Conservation (phyloP, 2,113 vertebrate species). For the Colaptes auratus region DNA sequence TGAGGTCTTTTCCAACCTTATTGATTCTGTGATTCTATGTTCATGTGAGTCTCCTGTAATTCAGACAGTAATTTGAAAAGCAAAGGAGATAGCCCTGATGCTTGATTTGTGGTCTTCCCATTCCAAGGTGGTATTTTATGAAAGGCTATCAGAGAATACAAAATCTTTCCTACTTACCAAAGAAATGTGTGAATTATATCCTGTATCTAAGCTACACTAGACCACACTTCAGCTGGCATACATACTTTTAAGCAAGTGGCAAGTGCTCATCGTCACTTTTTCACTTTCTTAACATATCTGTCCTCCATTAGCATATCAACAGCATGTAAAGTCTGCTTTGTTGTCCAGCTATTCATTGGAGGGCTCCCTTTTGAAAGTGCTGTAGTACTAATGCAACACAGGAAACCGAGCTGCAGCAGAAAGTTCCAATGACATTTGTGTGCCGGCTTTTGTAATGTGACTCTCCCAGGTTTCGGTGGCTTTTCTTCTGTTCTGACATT, state of each 20-base stretch:
- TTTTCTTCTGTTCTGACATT: conserved; percentile 28
- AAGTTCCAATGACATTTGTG: background rate
- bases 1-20: too few species aligned
- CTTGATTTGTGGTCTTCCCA: background rate
- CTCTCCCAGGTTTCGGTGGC: background rate
- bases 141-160: background rate
- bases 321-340: background rate
- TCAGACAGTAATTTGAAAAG: background rate
- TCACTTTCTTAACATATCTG: background rate
- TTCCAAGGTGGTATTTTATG: background rate
- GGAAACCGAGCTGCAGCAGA: background rate
- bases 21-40: too few species aligned
- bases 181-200: background rate
- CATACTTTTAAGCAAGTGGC: background rate
- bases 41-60: background rate
- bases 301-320: background rate
- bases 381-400: background rate
- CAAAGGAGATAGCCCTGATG: background rate
- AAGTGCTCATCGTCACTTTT: background rate
- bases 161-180: background rate
- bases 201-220: background rate
- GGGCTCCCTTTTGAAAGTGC: background rate
- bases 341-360: background rate
- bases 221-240: background rate
- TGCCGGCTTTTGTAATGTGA: conserved; percentile 9